Evolutionary conservation across 2,888 invertebrate species (phyloP).

Genomic region (Creontiades dilutus): DNA sequence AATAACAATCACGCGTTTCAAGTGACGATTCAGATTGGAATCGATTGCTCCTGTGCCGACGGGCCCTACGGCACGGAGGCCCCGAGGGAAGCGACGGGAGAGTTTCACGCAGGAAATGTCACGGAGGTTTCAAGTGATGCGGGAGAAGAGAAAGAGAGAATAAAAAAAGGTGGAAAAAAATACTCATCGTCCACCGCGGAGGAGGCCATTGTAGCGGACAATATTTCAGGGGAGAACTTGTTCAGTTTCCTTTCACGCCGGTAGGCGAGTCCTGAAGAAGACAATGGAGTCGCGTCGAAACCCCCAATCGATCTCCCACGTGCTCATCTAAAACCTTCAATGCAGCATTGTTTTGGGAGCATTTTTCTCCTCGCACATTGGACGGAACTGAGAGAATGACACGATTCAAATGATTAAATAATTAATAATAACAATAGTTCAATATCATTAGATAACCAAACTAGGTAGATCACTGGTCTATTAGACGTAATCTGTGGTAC

Average conservation of each 20-base stretch:
- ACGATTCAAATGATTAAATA: too few relatives aligned
- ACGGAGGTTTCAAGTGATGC: background rate
- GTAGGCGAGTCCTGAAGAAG: background rate
- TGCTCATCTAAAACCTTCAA: background rate
- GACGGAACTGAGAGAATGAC: too few relatives aligned
- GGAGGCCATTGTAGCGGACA: background rate
- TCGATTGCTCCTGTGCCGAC: background rate
- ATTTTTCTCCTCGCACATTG: too few relatives aligned
- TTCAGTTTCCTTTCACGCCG: background rate
- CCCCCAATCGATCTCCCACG: background rate
- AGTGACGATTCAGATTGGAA: slow-evolving; percentile 24
- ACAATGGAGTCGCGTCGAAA: slow-evolving; percentile 18
- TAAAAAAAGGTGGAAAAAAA: background rate
- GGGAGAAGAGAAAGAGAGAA: background rate
- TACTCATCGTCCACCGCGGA: background rate
- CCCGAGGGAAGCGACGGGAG: background rate
- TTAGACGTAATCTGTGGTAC: too few relatives aligned
- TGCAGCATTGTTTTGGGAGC: background rate
- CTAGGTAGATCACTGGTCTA: too few relatives aligned
- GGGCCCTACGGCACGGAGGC: background rate
- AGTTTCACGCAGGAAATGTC: slow-evolving; percentile 31
- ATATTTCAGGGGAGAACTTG: background rate
- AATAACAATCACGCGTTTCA: slow-evolving; percentile 1
- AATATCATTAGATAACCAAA: too few relatives aligned
- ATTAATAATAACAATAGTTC: too few relatives aligned